Conservation (phyloP, 2,888 invertebrate species). For the Melitaea athalia region DNA sequence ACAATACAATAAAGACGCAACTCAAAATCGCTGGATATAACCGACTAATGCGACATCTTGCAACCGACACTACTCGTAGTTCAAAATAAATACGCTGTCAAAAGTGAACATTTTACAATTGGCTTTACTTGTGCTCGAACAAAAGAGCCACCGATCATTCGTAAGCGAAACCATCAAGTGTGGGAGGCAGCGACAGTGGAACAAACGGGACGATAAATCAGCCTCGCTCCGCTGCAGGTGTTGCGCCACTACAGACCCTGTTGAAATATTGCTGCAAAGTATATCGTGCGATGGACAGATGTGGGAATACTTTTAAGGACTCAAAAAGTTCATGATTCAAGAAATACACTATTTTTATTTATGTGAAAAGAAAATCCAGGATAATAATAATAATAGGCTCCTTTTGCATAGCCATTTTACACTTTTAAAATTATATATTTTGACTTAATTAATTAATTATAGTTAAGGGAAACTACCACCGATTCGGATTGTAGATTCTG, state of each 20-base stretch:
- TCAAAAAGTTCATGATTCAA: neutral
- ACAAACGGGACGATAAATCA: constrained; percentile 71
- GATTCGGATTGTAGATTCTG: too few relatives aligned
- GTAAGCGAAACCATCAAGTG: constrained; percentile 41
- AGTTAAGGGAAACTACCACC: too few relatives aligned
- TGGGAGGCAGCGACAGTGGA: constrained; percentile 43
- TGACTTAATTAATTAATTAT: too few relatives aligned
- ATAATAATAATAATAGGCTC: too few relatives aligned
- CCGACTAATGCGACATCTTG: neutral
- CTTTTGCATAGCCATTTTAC: too few relatives aligned
- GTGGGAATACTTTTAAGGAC: neutral
- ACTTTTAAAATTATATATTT: too few relatives aligned
- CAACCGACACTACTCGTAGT: neutral
- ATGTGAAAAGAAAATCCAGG: too few relatives aligned
- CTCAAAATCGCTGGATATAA: neutral
- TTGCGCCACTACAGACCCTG: constrained; percentile 54
- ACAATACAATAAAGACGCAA: neutral
- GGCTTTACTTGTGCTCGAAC: constrained; percentile 33
- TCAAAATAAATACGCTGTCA: constrained; percentile 21
- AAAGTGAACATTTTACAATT: constrained; percentile 28
- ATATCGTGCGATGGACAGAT: constrained; percentile 23
- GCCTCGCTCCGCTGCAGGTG: constrained; percentile 67
- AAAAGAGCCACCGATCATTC: constrained; percentile 41
- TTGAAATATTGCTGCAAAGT: constrained; percentile 48
- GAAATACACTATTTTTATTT: too few relatives aligned